Conservation (phyloP, 2,113 vertebrate genomes). For the Miniopterus natalensis region DNA sequence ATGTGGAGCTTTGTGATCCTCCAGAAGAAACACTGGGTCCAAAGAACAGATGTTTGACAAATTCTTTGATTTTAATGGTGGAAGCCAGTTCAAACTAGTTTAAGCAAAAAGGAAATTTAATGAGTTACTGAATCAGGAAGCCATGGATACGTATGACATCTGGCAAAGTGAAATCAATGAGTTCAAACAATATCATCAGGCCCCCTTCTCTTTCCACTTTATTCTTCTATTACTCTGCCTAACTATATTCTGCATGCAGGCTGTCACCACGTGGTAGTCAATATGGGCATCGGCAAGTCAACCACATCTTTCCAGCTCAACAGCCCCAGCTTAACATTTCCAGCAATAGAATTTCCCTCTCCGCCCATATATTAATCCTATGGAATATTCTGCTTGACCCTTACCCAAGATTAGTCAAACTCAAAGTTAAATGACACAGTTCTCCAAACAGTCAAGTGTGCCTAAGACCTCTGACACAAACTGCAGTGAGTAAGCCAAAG, state of each 20-base stretch:
- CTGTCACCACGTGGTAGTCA: neutral
- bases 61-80: neutral
- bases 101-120: conserved; percentile 44
- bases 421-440: neutral
- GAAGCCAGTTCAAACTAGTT: neutral
- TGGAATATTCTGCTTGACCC: neutral
- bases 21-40: neutral
- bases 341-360: neutral
- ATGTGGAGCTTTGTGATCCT: neutral
- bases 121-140: conserved; percentile 29
- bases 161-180: neutral
- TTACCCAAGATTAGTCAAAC: neutral
- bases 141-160: neutral
- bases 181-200: neutral
- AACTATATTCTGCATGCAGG: neutral
- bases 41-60: conserved; percentile 18
- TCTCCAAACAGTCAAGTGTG: neutral
- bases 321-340: neutral
- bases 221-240: neutral
- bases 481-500: neutral
- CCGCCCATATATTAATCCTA: neutral
- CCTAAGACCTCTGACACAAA: neutral
- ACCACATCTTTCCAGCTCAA: neutral
- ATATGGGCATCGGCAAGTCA: neutral
- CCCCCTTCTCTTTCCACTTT: neutral